Percentiles rank a stretch among this genome's conserved stretches.
Conservation (phyloP, 2,888 invertebrate genomes). For the Baronia brevicornis region DNA sequence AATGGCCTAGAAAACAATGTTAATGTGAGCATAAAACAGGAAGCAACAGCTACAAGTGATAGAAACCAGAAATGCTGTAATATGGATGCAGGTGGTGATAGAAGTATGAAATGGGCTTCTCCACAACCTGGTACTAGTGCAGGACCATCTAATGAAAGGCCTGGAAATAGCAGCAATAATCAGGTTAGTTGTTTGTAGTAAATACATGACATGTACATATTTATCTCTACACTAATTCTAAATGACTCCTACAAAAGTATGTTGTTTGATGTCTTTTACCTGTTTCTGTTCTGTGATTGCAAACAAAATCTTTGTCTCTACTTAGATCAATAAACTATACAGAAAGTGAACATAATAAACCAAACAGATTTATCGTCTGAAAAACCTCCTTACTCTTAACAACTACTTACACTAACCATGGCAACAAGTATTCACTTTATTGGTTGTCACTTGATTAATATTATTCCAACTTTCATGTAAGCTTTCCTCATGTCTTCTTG, state of each 20-base stretch:
- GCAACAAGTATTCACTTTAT: too few relatives aligned
- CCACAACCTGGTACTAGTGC: constrained; percentile 61
- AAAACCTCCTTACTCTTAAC: too few relatives aligned
- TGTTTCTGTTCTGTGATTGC: too few relatives aligned
- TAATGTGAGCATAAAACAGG: constrained; percentile 41
- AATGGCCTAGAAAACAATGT: constrained; percentile 16
- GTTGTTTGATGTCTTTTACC: neutral
- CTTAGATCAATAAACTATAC: too few relatives aligned
- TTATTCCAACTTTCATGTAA: too few relatives aligned
- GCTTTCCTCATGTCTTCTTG: too few relatives aligned
- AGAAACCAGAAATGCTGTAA: constrained; percentile 27
- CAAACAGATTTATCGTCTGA: too few relatives aligned
- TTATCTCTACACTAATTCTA: constrained; percentile 8
- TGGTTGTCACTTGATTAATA: too few relatives aligned
- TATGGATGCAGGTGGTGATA: constrained; percentile 38
- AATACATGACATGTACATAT: neutral
- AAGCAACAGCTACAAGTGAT: constrained; percentile 21
- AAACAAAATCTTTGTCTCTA: too few relatives aligned
- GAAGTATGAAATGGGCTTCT: constrained; percentile 32
- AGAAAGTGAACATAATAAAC: neutral
- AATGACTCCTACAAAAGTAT: constrained; percentile 7
- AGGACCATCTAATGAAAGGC: constrained; percentile 27
- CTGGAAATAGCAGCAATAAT: constrained; percentile 20
- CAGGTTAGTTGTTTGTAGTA: constrained; percentile 27
- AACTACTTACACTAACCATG: too few relatives aligned